phyloP scores from a whole-genome alignment of 2,797 vertebrate species.

The Periparus ater region DNA sequence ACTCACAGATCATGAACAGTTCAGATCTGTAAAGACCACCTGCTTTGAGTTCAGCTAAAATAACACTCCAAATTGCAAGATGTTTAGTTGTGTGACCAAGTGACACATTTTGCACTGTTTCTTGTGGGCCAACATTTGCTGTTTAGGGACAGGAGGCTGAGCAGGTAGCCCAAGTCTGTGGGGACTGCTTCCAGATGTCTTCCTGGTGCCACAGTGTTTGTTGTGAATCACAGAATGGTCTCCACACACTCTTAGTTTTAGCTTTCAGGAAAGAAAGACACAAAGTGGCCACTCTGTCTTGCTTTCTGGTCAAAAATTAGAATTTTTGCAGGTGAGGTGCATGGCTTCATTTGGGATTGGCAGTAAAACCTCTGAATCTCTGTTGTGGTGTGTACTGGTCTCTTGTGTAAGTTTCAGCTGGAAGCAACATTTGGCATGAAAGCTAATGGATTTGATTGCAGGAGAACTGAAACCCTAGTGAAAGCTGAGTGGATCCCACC shows the following conservation, averaged over 20 bases:
- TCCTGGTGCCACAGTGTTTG: background rate
- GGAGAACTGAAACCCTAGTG: constrained; percentile 11
- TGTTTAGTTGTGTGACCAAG: background rate
- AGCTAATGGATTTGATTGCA: constrained; percentile 28
- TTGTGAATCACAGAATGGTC: background rate
- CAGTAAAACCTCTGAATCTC: background rate
- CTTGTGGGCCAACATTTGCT: background rate
- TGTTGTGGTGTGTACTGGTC: rapidly evolving
- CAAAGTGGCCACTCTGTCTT: background rate
- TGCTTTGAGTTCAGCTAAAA: background rate
- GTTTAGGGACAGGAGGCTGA: background rate
- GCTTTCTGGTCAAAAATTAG: background rate
- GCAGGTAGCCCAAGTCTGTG: background rate
- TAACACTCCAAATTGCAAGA: background rate
- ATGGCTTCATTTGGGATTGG: background rate
- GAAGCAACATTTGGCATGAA: background rate
- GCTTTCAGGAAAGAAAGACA: background rate
- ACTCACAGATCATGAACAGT: background rate
- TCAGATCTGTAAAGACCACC: background rate
- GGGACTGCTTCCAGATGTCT: background rate
- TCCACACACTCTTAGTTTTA: background rate
- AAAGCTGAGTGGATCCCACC: constrained; percentile 1
- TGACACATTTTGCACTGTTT: background rate
- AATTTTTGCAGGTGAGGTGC: background rate
- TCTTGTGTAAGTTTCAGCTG: background rate